phyloP scores from a whole-genome alignment of 2,113 vertebrate genomes.

The Phrynocephalus versicolor region DNA sequence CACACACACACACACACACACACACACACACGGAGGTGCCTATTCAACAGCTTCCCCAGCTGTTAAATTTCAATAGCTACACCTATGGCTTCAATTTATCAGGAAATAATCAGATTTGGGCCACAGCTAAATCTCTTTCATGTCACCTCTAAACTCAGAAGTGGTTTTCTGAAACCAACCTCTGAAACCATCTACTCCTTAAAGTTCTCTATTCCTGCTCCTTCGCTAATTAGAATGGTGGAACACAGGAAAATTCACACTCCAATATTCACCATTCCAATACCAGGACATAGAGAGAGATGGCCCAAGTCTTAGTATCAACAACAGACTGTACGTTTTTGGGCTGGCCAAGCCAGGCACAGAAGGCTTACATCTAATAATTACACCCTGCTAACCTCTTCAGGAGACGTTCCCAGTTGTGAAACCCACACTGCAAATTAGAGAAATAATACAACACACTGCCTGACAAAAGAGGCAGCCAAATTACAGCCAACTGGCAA shows the following conservation, averaged over 20 bases:
- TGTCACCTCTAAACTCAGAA: not conserved
- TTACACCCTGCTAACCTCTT: constrained; percentile 7
- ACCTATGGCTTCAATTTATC: too few relatives aligned
- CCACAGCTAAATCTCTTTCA: not conserved
- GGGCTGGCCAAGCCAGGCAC: not conserved
- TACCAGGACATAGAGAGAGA: not conserved
- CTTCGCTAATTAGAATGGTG: not conserved
- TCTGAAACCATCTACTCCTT: not conserved
- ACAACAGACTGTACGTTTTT: not conserved
- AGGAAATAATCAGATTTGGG: too few relatives aligned
- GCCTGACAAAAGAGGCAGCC: not conserved
- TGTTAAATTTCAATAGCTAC: not conserved
- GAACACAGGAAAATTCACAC: not conserved
- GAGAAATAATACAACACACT: not conserved
- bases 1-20: too few relatives aligned
- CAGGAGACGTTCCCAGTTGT: not conserved
- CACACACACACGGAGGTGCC: too few relatives aligned
- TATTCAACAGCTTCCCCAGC: too few relatives aligned
- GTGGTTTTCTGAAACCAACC: not conserved
- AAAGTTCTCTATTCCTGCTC: not conserved
- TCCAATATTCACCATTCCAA: too few relatives aligned
- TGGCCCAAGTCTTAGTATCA: not conserved
- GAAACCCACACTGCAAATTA: constrained; percentile 23
- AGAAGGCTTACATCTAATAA: constrained; percentile 9
- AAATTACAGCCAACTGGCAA: constrained; percentile 22